Conservation (phyloP, 2,113 vertebrate species). For the Trichechus manatus region DNA sequence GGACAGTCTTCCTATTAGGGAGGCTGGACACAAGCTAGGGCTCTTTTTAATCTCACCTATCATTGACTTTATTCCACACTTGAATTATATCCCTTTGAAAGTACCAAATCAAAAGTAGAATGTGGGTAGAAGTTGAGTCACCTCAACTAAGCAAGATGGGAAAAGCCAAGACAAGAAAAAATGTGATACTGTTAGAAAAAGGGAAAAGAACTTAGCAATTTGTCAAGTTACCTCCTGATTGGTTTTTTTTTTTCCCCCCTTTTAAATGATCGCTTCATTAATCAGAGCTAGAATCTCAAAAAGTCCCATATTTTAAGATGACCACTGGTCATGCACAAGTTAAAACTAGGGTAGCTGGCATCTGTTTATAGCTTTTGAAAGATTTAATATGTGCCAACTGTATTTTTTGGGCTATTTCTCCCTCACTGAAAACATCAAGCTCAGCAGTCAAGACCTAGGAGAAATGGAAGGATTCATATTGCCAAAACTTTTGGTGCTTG, state of each 20-base stretch:
- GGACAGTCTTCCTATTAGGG: background rate
- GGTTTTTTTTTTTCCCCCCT: background rate
- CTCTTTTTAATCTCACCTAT: background rate
- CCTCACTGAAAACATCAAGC: slow-evolving; percentile 20
- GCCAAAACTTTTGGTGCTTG: background rate
- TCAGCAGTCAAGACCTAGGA: background rate
- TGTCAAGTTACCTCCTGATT: background rate
- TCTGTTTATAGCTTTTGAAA: background rate
- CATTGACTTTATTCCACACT: slow-evolving; percentile 9
- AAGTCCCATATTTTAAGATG: background rate
- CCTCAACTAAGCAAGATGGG: background rate
- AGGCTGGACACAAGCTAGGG: background rate
- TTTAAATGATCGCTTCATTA: background rate
- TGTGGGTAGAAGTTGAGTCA: background rate
- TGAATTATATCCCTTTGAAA: slow-evolving; percentile 4
- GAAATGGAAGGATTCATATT: background rate
- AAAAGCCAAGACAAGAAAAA: slow-evolving; percentile 10
- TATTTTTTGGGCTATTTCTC: background rate
- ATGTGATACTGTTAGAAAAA: background rate
- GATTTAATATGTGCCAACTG: background rate
- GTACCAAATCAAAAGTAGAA: background rate
- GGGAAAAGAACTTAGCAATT: background rate
- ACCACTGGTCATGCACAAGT: background rate
- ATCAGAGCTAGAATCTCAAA: slow-evolving; percentile 27
- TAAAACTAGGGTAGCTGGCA: background rate